Evolutionary conservation across 2,797 vertebrate genomes (phyloP).

Genomic region (Leucoraja ocellata): DNA sequence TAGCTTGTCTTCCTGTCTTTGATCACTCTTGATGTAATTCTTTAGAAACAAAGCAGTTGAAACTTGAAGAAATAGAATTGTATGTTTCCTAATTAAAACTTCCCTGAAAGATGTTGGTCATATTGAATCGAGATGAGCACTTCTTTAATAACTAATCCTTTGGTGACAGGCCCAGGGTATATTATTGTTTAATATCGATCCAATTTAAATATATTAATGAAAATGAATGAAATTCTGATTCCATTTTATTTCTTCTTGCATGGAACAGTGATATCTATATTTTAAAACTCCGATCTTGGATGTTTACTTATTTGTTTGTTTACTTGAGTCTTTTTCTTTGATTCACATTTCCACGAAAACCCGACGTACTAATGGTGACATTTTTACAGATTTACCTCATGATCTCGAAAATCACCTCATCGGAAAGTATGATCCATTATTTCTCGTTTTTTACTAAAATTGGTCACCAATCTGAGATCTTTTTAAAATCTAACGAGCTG

Average conservation of each 20-base stretch:
- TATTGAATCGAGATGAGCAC: slow-evolving; percentile 13
- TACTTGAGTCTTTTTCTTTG: too few relatives aligned
- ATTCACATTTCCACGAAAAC: too few relatives aligned
- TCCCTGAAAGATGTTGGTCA: slow-evolving; percentile 1
- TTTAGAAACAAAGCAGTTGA: background rate
- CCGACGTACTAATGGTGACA: too few relatives aligned
- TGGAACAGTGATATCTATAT: background rate
- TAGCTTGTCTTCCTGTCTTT: background rate
- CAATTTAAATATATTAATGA: slow-evolving; percentile 34
- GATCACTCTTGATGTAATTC: background rate
- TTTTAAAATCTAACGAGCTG: too few relatives aligned
- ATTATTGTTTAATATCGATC: slow-evolving; percentile 5
- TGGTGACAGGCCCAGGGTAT: slow-evolving; percentile 15
- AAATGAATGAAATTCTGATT: background rate
- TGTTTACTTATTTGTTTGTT: too few relatives aligned
- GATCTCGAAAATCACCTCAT: too few relatives aligned
- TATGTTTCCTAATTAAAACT: background rate
- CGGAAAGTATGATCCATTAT: too few relatives aligned
- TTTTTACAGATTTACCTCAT: too few relatives aligned
- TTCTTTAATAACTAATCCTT: slow-evolving; percentile 14
- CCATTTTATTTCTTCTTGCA: background rate
- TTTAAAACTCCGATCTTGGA: too few relatives aligned
- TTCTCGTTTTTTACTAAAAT: too few relatives aligned
- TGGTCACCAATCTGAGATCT: too few relatives aligned
- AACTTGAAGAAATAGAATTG: background rate